A percentile compares a stretch with the other conserved stretches of the same genome.
Conservation (phyloP, 2,888 invertebrate species). For the Rotaria sp. region DNA sequence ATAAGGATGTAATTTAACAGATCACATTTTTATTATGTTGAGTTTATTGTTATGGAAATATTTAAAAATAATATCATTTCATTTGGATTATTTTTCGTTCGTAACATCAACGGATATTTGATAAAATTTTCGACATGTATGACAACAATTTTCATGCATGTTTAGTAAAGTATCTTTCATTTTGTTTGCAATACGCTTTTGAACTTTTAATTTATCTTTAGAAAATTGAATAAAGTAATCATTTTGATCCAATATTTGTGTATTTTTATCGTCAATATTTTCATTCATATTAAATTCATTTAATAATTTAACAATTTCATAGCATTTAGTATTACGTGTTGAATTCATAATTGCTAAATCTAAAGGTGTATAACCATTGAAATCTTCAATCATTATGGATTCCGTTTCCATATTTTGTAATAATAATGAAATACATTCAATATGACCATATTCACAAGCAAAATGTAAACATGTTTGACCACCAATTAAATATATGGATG, state of each 20-base stretch:
- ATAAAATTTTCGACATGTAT: conserved; percentile 14
- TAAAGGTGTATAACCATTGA: not conserved
- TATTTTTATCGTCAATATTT: not conserved
- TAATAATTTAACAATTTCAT: not conserved
- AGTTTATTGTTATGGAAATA: no score
- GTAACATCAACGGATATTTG: not conserved
- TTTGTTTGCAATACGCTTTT: not conserved
- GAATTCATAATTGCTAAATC: conserved; percentile 25
- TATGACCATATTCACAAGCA: conserved; percentile 25
- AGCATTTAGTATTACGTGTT: not conserved
- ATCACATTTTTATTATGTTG: no score
- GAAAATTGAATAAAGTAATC: conserved; percentile 20
- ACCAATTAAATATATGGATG: conserved; percentile 1
- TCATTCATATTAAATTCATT: not conserved
- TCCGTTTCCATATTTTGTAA: not conserved
- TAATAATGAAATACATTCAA: not conserved
- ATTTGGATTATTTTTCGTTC: not conserved
- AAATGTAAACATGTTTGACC: conserved; percentile 13
- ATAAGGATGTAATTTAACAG: no score
- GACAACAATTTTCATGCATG: conserved; percentile 12
- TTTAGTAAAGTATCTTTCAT: conserved; percentile 18
- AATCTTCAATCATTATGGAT: not conserved
- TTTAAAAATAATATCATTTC: not conserved
- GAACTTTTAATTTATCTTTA: conserved; percentile 14
- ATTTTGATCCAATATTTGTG: not conserved